Percentiles rank a stretch among this genome's conserved stretches.
Evolutionary conservation across 2,888 invertebrate species (phyloP).

Genomic region (Scrobipalpa costella): DNA sequence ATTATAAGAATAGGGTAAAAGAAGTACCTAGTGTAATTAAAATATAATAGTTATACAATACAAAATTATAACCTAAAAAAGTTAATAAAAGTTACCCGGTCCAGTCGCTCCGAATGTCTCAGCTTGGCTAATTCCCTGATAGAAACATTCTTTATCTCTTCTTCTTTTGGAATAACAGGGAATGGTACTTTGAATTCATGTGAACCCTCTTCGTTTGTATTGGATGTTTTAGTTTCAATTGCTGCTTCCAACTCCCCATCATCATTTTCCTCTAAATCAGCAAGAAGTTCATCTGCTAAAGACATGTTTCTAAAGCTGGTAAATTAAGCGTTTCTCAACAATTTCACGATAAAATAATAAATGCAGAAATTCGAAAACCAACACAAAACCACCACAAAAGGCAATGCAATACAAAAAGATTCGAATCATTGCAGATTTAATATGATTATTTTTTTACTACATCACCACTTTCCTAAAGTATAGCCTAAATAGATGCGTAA

Average conservation of each 20-base stretch:
- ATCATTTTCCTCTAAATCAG: slow-evolving; percentile 97
- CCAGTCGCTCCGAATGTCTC: slow-evolving; percentile 89
- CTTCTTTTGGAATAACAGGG: slow-evolving; percentile 79
- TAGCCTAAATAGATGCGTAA: neutral
- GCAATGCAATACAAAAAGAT: neutral
- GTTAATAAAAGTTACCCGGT: slow-evolving; percentile 61
- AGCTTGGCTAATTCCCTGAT: slow-evolving; percentile 95
- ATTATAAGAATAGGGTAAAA: no score
- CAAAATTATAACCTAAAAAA: slow-evolving; percentile 12
- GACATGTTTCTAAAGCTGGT: slow-evolving; percentile 85
- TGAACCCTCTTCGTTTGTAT: slow-evolving; percentile 51
- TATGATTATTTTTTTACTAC: neutral
- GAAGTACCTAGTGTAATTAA: no score
- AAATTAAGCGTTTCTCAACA: neutral
- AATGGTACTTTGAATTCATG: slow-evolving; percentile 72
- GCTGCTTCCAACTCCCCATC: slow-evolving; percentile 85
- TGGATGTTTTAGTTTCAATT: slow-evolving; percentile 74
- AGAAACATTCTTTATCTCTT: slow-evolving; percentile 85
- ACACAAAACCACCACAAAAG: no score
- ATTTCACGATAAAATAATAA: slow-evolving; percentile 1
- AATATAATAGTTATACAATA: no score
- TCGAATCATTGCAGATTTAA: neutral
- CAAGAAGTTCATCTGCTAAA: slow-evolving; percentile 97
- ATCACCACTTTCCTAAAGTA: neutral
- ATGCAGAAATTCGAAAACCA: neutral